Percentiles rank a stretch among this genome's conserved stretches.
Conservation (phyloP, 2,888 invertebrate species). For the Eristalis arbustorum region DNA sequence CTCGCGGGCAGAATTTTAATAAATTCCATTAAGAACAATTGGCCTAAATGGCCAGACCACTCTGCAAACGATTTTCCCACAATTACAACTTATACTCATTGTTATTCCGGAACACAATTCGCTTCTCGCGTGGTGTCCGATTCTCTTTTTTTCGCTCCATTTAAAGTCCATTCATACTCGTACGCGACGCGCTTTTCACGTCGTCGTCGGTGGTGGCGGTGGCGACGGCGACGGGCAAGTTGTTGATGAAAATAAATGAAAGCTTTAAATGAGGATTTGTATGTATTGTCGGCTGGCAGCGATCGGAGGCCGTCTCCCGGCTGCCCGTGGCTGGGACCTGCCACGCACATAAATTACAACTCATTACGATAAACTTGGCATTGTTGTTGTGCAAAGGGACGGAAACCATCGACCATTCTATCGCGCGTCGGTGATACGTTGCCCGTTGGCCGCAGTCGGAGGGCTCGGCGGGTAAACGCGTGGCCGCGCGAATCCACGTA, state of each 20-base stretch:
- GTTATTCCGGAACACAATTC: slow-evolving; percentile 50
- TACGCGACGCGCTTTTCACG: slow-evolving; percentile 41
- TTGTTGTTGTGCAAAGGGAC: slow-evolving; percentile 18
- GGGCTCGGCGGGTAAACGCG: background rate
- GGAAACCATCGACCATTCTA: background rate
- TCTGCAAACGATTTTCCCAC: slow-evolving; percentile 26
- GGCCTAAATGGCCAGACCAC: slow-evolving; percentile 42
- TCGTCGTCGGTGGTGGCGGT: background rate
- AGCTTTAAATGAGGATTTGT: slow-evolving; percentile 62
- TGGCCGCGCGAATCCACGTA: slow-evolving; percentile 19
- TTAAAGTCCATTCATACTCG: slow-evolving; percentile 63
- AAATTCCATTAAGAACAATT: slow-evolving; percentile 37
- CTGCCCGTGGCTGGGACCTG: background rate
- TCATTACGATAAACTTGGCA: slow-evolving; percentile 60
- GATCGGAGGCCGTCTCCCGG: background rate
- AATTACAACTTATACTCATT: slow-evolving; percentile 40
- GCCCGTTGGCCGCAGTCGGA: background rate
- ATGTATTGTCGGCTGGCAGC: slow-evolving; percentile 24
- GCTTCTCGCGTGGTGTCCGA: slow-evolving; percentile 14
- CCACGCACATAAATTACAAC: slow-evolving; percentile 52
- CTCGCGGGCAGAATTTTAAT: slow-evolving; percentile 18
- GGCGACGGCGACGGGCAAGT: background rate
- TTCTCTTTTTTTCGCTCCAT: slow-evolving; percentile 48
- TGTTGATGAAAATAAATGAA: slow-evolving; percentile 67
- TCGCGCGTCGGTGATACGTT: background rate